These are phyloP conservation scores for Aspidiotus rigidus DNA, from an alignment of 2,888 invertebrate genomes.

Conservation along the genomic window DNA sequence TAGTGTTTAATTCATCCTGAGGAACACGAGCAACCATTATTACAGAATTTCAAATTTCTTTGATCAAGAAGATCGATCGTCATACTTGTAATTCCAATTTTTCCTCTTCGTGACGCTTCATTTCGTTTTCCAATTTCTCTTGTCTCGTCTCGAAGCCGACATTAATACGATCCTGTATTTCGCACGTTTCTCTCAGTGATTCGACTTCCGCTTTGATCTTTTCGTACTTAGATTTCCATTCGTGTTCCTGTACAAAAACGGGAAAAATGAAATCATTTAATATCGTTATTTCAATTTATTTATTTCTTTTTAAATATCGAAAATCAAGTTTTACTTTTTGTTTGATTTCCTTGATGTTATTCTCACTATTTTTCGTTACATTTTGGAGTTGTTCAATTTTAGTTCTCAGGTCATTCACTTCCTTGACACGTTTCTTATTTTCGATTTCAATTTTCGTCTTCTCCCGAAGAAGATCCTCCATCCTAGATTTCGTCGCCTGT, in stretches of 20 bases:
- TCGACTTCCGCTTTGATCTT: constrained; percentile 43
- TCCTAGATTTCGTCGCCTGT: constrained; percentile 3
- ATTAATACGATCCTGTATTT: constrained; percentile 65
- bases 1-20: constrained; percentile 46
- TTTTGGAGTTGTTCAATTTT: constrained; percentile 22
- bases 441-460: constrained; percentile 5
- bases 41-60: not conserved
- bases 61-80: not conserved
- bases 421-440: constrained; percentile 6
- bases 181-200: constrained; percentile 67
- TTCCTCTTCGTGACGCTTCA: constrained; percentile 39
- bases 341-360: constrained; percentile 16
- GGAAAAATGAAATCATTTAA: too few relatives aligned
- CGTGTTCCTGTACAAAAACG: constrained; percentile 41
- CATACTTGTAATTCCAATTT: constrained; percentile 9
- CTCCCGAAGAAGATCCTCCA: constrained; percentile 7
- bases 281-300: not conserved
- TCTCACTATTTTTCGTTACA: constrained; percentile 36
- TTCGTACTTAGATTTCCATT: constrained; percentile 45
- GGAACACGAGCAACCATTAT: constrained; percentile 37
- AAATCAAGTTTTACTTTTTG: constrained; percentile 8
- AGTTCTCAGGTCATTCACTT: constrained; percentile 15
- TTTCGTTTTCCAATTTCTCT: constrained; percentile 49
- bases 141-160: constrained; percentile 64
- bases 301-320: not conserved